Percentiles rank a stretch among this genome's conserved stretches.
Conservation (phyloP, 2,888 invertebrate species). For the Ornithoptera priamus region DNA sequence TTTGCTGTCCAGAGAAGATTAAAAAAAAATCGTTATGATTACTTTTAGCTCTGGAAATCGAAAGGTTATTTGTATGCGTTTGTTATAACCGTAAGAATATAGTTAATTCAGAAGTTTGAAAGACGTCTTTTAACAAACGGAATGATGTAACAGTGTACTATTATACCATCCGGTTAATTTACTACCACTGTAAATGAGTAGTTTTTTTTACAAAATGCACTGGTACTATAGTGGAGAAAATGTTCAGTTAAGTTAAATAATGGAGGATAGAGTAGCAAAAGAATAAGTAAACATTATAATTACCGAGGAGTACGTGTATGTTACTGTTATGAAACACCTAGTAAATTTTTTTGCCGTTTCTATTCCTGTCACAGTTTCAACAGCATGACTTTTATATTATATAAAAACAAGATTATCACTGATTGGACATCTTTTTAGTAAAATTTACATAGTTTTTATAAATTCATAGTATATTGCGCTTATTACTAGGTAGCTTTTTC, state of each 20-base stretch:
- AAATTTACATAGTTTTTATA: too few species aligned
- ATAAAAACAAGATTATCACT: too few species aligned
- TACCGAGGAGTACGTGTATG: neutral
- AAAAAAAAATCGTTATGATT: neutral
- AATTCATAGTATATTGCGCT: too few species aligned
- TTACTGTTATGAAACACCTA: neutral
- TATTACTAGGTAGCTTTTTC: too few species aligned
- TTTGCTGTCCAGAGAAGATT: neutral
- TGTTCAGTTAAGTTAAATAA: neutral
- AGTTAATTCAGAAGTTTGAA: neutral
- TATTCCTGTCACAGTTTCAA: neutral
- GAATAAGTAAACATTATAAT: slow-evolving; percentile 15
- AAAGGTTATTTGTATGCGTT: too few species aligned
- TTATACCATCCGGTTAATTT: slow-evolving; percentile 6
- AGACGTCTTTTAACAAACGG: neutral
- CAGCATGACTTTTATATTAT: too few species aligned
- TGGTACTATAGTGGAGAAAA: slow-evolving; percentile 1
- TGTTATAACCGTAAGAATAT: neutral
- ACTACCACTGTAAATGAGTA: slow-evolving; percentile 1
- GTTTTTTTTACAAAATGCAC: neutral
- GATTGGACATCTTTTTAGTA: too few species aligned
- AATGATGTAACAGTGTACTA: neutral
- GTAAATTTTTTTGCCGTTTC: neutral
- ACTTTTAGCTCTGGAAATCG: neutral
- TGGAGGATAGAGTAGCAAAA: neutral